These are phyloP conservation scores for Hydrocynus forskahlii DNA, from an alignment of 2,797 vertebrate genomes.

Conservation along the genomic window DNA sequence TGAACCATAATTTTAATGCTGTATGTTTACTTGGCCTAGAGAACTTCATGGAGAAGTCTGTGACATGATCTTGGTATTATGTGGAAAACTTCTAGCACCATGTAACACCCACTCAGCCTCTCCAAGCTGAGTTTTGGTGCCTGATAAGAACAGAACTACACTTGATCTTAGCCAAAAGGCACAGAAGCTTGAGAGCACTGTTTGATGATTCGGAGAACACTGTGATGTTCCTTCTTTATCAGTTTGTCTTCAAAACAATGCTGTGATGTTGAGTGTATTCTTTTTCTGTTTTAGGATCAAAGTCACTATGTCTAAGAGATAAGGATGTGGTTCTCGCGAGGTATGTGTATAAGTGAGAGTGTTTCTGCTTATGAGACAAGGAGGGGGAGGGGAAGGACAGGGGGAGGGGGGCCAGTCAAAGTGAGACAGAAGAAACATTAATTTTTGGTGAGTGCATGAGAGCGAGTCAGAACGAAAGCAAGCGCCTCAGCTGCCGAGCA, in stretches of 20 bases:
- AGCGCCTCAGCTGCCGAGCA: neutral
- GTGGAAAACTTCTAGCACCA: neutral
- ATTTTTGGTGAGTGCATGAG: conserved; percentile 32
- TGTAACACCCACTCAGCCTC: conserved; percentile 1
- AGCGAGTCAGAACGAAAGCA: conserved; percentile 12
- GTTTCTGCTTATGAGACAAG: conserved; percentile 27
- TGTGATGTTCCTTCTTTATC: conserved; percentile 28
- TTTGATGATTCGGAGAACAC: conserved; percentile 27
- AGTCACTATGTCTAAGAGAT: conserved; percentile 16
- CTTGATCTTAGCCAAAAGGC: conserved; percentile 6
- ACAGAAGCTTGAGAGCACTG: conserved; percentile 10
- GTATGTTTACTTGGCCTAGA: no score
- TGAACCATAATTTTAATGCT: neutral
- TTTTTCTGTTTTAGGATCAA: conserved; percentile 13
- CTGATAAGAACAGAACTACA: conserved; percentile 17
- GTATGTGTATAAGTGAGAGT: conserved; percentile 41
- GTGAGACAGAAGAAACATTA: conserved; percentile 19
- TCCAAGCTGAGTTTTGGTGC: neutral
- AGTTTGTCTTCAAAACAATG: conserved; percentile 33
- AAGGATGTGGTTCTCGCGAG: conserved; percentile 30
- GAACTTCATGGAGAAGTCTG: no score
- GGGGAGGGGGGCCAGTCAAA: neutral
- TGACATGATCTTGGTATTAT: neutral
- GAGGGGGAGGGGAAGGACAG: neutral
- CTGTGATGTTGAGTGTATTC: conserved; percentile 30